These are phyloP conservation scores for Stegastes partitus DNA, from an alignment of 2,113 vertebrate species.

Conservation along the genomic window DNA sequence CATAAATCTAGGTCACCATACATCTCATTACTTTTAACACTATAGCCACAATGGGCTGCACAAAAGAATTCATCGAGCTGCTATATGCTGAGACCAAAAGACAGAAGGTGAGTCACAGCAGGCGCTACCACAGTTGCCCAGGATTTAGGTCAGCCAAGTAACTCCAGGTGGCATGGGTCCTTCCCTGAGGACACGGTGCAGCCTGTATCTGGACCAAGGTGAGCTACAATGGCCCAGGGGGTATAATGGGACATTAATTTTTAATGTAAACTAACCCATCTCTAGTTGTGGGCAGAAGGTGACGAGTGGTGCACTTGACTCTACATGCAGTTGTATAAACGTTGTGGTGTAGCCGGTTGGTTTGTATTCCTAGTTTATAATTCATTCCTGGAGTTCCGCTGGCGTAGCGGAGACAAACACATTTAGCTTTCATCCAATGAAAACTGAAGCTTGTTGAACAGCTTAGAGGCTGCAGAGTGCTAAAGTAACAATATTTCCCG, in stretches of 20 bases:
- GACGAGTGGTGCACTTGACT: constrained; percentile 71
- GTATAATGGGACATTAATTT: constrained; percentile 78
- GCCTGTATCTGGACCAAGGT: constrained; percentile 80
- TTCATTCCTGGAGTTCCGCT: constrained; percentile 50
- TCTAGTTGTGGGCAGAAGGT: constrained; percentile 73
- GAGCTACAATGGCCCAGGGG: constrained; percentile 67
- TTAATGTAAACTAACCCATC: constrained; percentile 82
- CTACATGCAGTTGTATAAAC: constrained; percentile 32
- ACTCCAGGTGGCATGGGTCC: constrained; percentile 77
- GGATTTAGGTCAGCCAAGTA: constrained; percentile 81
- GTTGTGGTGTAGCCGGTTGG: constrained; percentile 37
- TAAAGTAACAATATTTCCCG: constrained; percentile 59
- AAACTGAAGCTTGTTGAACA: constrained; percentile 39
- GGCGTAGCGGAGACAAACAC: constrained; percentile 46
- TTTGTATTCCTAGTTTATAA: constrained; percentile 47
- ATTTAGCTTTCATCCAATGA: constrained; percentile 59
- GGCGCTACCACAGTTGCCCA: constrained; percentile 64
- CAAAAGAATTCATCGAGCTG: constrained; percentile 36
- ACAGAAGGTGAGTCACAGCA: constrained; percentile 82
- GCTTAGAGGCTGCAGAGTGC: constrained; percentile 46
- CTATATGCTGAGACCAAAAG: constrained; percentile 65
- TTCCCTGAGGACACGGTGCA: constrained; percentile 64
- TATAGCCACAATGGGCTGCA: constrained; percentile 32
- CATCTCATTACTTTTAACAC: constrained; percentile 41
- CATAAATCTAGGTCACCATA: constrained; percentile 57